Evolutionary conservation across 2,113 vertebrate species (phyloP).

Genomic region (Chionis minor): DNA sequence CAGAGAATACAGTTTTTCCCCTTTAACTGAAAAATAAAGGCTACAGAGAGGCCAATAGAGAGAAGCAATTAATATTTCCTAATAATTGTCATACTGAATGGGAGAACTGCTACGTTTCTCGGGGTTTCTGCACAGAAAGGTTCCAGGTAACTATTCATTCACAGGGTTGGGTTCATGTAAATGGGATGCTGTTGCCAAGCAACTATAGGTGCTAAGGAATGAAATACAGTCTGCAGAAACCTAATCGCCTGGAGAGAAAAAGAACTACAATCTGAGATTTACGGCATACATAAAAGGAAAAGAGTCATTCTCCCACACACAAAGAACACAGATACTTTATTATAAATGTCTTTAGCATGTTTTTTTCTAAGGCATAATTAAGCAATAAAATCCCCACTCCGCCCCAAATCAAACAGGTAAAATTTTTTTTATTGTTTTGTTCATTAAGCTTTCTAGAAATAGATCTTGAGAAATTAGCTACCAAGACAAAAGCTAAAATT

Average conservation of each 20-base stretch:
- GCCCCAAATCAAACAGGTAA: slow-evolving; percentile 30
- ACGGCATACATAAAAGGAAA: slow-evolving; percentile 46
- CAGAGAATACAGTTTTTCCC: not conserved
- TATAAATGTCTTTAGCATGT: slow-evolving; percentile 24
- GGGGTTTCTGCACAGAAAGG: slow-evolving; percentile 22
- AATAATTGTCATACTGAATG: slow-evolving; percentile 26
- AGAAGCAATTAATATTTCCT: slow-evolving; percentile 45
- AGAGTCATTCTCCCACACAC: slow-evolving; percentile 30
- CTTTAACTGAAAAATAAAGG: slow-evolving; percentile 7
- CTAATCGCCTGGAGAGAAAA: slow-evolving; percentile 68
- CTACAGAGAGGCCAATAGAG: not conserved
- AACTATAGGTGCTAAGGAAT: slow-evolving; percentile 70
- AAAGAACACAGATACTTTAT: slow-evolving; percentile 56
- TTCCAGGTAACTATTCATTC: slow-evolving; percentile 61
- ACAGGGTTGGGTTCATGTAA: slow-evolving; percentile 47
- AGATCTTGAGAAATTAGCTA: slow-evolving; percentile 13
- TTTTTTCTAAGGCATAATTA: slow-evolving; percentile 58
- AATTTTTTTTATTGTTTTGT: not conserved
- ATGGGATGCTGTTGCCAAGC: slow-evolving; percentile 64
- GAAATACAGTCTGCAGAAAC: slow-evolving; percentile 64
- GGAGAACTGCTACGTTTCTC: not conserved
- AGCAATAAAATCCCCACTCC: slow-evolving; percentile 33
- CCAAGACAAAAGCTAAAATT: not conserved
- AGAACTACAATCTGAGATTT: slow-evolving; percentile 63
- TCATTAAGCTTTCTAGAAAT: slow-evolving; percentile 14